Percentiles rank a stretch among this genome's conserved stretches.
Evolutionary conservation across 2,888 invertebrate genomes (phyloP).

Genomic region (Xylocampa areola): DNA sequence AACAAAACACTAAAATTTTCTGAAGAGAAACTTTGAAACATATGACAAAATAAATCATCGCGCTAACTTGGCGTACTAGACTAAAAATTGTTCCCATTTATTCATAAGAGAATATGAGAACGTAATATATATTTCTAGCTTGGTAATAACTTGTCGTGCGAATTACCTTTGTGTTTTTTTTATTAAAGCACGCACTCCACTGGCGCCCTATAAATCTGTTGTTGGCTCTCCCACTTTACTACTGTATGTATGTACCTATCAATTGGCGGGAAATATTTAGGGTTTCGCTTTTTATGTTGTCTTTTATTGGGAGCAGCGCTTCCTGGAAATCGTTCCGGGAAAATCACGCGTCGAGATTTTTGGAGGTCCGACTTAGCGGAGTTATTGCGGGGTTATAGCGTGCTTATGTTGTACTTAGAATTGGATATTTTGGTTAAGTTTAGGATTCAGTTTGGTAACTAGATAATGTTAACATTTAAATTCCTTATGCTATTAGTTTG

Average conservation of each 20-base stretch:
- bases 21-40: constrained; percentile 59
- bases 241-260: constrained; percentile 79
- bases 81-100: constrained; percentile 77
- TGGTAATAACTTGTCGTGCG: constrained; percentile 85
- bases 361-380: constrained; percentile 42
- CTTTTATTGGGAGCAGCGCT: constrained; percentile 73
- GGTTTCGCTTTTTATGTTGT: constrained; percentile 76
- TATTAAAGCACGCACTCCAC: constrained; percentile 84
- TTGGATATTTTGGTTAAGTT: constrained; percentile 17
- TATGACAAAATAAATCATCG: constrained; percentile 60
- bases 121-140: constrained; percentile 80
- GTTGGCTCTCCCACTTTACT: constrained; percentile 83
- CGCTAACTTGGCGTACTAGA: constrained; percentile 70
- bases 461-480: too few species aligned
- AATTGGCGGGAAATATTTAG: constrained; percentile 81
- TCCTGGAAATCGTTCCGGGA: constrained; percentile 62
- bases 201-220: constrained; percentile 87
- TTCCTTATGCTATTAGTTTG: too few species aligned
- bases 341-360: constrained; percentile 56
- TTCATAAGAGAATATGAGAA: constrained; percentile 80
- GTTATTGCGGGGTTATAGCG: constrained; percentile 50
- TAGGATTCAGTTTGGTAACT: neutral
- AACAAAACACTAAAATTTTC: constrained; percentile 42
- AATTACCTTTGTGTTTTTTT: constrained; percentile 88
- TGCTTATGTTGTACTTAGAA: constrained; percentile 42